Conservation (phyloP, 2,113 vertebrate species). For the Barbus barbus region DNA sequence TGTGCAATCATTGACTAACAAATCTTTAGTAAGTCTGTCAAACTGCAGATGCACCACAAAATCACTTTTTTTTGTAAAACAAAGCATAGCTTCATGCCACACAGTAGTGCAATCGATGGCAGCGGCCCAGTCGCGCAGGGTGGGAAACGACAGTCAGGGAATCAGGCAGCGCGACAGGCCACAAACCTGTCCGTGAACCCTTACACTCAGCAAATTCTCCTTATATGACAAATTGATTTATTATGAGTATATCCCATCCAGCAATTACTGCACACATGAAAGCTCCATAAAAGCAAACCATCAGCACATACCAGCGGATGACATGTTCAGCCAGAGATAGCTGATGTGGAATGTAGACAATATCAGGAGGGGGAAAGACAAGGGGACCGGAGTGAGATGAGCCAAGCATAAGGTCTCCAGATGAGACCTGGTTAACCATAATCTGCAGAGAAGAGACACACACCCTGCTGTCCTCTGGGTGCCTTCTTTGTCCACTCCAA, state of each 20-base stretch:
- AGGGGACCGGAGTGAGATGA: constrained; percentile 38
- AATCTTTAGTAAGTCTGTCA: neutral
- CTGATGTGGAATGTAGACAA: constrained; percentile 41
- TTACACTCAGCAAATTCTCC: constrained; percentile 69
- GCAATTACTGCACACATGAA: constrained; percentile 72
- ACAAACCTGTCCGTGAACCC: constrained; percentile 68
- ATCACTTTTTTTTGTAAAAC: neutral
- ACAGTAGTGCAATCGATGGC: constrained; percentile 42
- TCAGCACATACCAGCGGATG: constrained; percentile 71
- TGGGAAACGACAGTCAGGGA: constrained; percentile 51
- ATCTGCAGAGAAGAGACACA: constrained; percentile 70
- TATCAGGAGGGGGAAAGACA: constrained; percentile 35
- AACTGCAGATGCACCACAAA: neutral
- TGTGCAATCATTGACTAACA: neutral
- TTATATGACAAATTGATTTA: constrained; percentile 79
- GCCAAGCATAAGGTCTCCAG: constrained; percentile 73
- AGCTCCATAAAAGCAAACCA: constrained; percentile 63
- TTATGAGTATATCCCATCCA: constrained; percentile 67
- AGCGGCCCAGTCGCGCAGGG: constrained; percentile 35
- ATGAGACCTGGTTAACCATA: constrained; percentile 75
- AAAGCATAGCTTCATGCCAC: neutral
- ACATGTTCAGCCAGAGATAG: constrained; percentile 67
- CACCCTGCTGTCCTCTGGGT: constrained; percentile 69
- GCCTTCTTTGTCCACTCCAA: constrained; percentile 67
- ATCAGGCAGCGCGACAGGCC: constrained; percentile 40